phyloP scores from a whole-genome alignment of 2,797 vertebrate species.

The Philypnodon macrostomus region DNA sequence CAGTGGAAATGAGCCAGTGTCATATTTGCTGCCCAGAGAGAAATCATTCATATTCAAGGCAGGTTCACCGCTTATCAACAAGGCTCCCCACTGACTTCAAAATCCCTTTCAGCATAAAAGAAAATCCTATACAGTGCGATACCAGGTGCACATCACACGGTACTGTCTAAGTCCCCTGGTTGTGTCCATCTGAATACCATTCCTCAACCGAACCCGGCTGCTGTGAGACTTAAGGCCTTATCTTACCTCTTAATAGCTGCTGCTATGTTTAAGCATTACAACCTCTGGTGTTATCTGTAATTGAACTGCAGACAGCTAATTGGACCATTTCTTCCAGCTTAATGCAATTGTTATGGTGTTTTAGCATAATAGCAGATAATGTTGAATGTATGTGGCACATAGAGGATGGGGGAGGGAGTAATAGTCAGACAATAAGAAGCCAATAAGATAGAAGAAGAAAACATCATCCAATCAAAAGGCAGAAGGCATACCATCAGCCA shows the following conservation, averaged over 20 bases:
- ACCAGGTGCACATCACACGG: conserved; percentile 35
- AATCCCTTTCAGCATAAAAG: conserved; percentile 63
- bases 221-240: conserved; percentile 1
- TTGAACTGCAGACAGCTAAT: neutral
- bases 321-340: conserved; percentile 7
- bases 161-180: conserved; percentile 17
- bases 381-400: neutral
- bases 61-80: conserved; percentile 60
- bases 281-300: neutral
- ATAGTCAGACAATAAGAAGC: too few species aligned
- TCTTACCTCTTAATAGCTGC: neutral
- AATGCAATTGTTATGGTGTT: conserved; percentile 7
- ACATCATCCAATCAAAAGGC: too few species aligned
- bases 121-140: conserved; percentile 44
- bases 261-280: neutral
- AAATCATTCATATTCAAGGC: conserved; percentile 67
- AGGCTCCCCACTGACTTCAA: conserved; percentile 62
- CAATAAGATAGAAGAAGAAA: too few species aligned
- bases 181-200: conserved; percentile 17
- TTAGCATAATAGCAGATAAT: neutral
- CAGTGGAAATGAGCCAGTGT: conserved; percentile 33
- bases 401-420: too few species aligned
- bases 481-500: too few species aligned
- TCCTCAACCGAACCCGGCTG: neutral
- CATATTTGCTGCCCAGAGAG: conserved; percentile 28